Percentiles rank a stretch among this genome's conserved stretches.
These are phyloP conservation scores for Orycteropus afer DNA, from an alignment of 2,113 vertebrate genomes.

Conservation along the genomic window DNA sequence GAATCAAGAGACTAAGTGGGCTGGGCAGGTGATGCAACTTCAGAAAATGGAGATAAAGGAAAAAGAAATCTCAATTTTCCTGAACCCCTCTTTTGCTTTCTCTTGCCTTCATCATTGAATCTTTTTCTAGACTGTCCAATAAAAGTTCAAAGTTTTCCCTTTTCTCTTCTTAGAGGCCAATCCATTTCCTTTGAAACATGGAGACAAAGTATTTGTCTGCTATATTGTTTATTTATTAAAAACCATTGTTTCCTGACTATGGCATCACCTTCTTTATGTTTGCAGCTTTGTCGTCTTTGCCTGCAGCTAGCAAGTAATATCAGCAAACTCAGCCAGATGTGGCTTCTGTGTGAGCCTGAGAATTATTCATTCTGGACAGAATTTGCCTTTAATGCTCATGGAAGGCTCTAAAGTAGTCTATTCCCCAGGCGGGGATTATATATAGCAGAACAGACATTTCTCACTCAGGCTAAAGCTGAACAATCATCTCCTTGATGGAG, in stretches of 20 bases:
- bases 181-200: conserved; percentile 28
- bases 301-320: background rate
- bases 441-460: background rate
- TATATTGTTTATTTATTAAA: background rate
- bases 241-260: background rate
- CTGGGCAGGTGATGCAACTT: background rate
- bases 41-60: background rate
- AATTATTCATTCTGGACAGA: background rate
- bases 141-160: conserved; percentile 12
- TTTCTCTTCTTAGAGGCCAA: background rate
- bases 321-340: background rate
- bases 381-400: background rate
- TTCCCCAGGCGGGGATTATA: background rate
- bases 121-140: background rate
- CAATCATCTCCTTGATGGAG: background rate
- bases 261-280: fast-evolving
- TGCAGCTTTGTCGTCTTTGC: background rate
- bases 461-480: background rate
- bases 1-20: background rate
- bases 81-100: background rate
- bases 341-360: background rate
- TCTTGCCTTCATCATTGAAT: background rate
- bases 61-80: background rate
- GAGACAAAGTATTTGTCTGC: background rate
- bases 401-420: background rate